Percentiles rank a stretch among this genome's conserved stretches.
These are phyloP conservation scores for Margarornis squamiger DNA, from an alignment of 2,797 vertebrate species.

Conservation along the genomic window DNA sequence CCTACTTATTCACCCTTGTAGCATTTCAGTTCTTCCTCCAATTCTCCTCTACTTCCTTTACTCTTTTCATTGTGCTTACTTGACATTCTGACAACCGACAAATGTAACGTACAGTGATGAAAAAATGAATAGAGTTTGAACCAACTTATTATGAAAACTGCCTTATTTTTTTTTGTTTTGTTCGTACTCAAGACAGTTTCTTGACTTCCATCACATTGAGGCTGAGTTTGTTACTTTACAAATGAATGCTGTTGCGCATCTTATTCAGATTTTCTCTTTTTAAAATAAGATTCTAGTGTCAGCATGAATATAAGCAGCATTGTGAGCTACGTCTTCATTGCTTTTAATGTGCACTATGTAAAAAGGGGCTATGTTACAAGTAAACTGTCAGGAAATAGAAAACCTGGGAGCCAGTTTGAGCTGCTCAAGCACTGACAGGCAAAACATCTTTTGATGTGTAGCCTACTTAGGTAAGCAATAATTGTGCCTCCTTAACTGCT, in stretches of 20 bases:
- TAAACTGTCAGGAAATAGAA: not conserved
- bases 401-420: not conserved
- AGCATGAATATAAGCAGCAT: not conserved
- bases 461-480: not conserved
- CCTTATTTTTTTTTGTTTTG: not conserved
- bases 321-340: accelerated
- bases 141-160: not conserved
- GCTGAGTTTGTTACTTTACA: not conserved
- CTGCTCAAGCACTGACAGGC: not conserved
- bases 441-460: not conserved
- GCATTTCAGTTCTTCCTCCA: not conserved
- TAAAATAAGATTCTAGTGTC: not conserved
- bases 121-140: not conserved
- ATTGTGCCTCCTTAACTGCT: not conserved
- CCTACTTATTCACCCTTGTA: not conserved
- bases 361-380: not conserved
- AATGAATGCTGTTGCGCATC: not conserved
- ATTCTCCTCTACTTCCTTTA: not conserved
- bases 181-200: not conserved
- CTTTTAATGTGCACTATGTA: not conserved
- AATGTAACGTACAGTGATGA: not conserved
- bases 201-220: not conserved
- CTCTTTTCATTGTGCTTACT: not conserved
- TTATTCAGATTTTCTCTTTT: not conserved
- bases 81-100: not conserved